Conservation (phyloP, 2,113 vertebrate genomes). For the Epinephelus moara region DNA sequence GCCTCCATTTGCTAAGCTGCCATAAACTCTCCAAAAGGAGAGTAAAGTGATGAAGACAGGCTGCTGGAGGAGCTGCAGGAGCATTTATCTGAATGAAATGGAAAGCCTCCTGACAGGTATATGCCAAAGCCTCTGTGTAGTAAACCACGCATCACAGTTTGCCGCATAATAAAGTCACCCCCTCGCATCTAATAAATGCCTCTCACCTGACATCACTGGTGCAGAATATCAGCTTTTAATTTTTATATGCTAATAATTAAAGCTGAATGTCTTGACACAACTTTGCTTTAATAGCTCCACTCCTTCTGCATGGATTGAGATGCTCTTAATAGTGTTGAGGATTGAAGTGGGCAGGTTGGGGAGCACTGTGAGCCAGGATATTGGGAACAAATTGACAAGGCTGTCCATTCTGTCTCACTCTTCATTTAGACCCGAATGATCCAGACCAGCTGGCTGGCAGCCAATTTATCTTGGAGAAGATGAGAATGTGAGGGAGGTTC, state of each 20-base stretch:
- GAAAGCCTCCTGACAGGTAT: slow-evolving; percentile 74
- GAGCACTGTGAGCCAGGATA: slow-evolving; percentile 73
- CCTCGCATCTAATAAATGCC: slow-evolving; percentile 31
- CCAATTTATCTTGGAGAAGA: slow-evolving; percentile 83
- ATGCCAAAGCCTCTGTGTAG: slow-evolving; percentile 58
- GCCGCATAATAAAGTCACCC: slow-evolving; percentile 53
- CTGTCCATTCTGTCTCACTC: slow-evolving; percentile 79
- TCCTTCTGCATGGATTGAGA: slow-evolving; percentile 70
- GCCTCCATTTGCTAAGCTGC: slow-evolving; percentile 68
- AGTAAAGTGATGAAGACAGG: slow-evolving; percentile 74
- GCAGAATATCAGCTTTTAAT: slow-evolving; percentile 56
- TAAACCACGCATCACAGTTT: slow-evolving; percentile 71
- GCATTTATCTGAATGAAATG: slow-evolving; percentile 80
- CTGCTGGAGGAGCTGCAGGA: slow-evolving; percentile 50
- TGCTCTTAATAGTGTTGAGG: slow-evolving; percentile 72
- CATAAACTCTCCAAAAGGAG: slow-evolving; percentile 75
- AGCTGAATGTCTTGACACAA: slow-evolving; percentile 49
- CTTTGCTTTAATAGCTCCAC: slow-evolving; percentile 65
- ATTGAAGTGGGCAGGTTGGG: slow-evolving; percentile 76
- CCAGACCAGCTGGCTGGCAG: slow-evolving; percentile 79
- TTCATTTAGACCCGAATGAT: slow-evolving; percentile 83
- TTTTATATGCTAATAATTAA: slow-evolving; percentile 66
- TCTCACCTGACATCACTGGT: slow-evolving; percentile 41
- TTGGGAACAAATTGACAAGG: slow-evolving; percentile 85
- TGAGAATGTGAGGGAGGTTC: slow-evolving; percentile 75